Percentiles rank a stretch among this genome's conserved stretches.
phyloP scores from a whole-genome alignment of 2,888 invertebrate species.

The Cynaeus angustus region DNA sequence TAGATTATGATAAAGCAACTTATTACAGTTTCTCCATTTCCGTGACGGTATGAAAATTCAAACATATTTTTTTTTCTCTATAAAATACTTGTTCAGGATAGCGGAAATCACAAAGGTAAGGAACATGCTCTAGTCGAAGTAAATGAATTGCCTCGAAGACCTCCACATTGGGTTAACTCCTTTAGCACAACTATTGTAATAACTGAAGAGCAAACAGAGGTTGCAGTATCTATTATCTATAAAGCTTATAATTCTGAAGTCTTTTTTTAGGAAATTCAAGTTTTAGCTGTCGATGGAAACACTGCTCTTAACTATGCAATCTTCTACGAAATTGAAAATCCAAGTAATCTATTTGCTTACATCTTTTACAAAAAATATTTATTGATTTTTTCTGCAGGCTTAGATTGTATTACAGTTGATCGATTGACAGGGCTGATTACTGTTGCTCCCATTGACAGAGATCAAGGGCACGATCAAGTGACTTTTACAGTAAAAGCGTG shows the following conservation, averaged over 20 bases:
- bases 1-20: conserved; percentile 71
- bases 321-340: too few relatives aligned
- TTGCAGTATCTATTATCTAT: too few relatives aligned
- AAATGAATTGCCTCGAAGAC: not conserved
- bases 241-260: too few relatives aligned
- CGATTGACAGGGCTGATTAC: conserved; percentile 61
- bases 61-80: too few relatives aligned
- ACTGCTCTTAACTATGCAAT: too few relatives aligned
- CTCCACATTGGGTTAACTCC: too few relatives aligned
- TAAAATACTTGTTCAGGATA: conserved; percentile 51
- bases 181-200: too few relatives aligned
- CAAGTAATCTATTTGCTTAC: too few relatives aligned
- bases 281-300: too few relatives aligned
- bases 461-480: conserved; percentile 59
- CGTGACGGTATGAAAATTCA: conserved; percentile 62
- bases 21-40: not conserved
- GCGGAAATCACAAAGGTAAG: conserved; percentile 11
- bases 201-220: too few relatives aligned
- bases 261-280: too few relatives aligned
- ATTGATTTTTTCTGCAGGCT: conserved; percentile 46
- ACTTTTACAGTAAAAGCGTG: conserved; percentile 65
- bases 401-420: conserved; percentile 57
- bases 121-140: not conserved
- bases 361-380: too few relatives aligned
- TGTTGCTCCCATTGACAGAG: conserved; percentile 68